These are phyloP conservation scores for Zeus faber DNA, from an alignment of 2,113 vertebrate genomes.

Conservation along the genomic window DNA sequence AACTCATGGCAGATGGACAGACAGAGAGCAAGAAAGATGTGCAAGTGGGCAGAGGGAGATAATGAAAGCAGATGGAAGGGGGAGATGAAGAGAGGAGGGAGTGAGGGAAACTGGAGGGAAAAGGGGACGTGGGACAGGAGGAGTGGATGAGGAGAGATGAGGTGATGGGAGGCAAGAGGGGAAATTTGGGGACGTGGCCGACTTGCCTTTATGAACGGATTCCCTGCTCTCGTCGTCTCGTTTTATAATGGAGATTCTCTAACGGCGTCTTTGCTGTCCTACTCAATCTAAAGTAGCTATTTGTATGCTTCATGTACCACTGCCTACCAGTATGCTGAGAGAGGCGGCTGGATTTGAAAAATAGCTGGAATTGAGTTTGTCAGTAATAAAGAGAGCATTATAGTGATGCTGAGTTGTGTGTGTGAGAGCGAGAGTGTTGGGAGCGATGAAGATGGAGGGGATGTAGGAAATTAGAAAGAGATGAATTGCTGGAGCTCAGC, in stretches of 20 bases:
- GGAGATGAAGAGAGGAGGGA: background rate
- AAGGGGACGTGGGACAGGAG: background rate
- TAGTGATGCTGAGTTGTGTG: background rate
- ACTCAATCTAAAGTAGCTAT: slow-evolving; percentile 42
- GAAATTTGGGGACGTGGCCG: slow-evolving; percentile 19
- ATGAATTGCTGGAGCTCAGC: background rate
- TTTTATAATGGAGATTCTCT: background rate
- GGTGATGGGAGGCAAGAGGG: slow-evolving; percentile 22
- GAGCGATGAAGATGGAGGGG: background rate
- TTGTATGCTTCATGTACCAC: slow-evolving; percentile 38
- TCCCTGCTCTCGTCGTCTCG: slow-evolving; percentile 36
- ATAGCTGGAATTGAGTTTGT: background rate
- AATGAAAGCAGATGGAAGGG: background rate
- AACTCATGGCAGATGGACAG: slow-evolving; percentile 3
- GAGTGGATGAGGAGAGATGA: slow-evolving; percentile 29
- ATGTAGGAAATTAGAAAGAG: background rate
- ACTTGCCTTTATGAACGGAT: slow-evolving; percentile 33
- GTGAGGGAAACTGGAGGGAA: slow-evolving; percentile 6
- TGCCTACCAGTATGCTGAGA: slow-evolving; percentile 3
- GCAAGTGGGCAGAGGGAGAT: background rate
- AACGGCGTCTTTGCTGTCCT: slow-evolving; percentile 11
- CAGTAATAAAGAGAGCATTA: background rate
- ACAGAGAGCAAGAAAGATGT: background rate
- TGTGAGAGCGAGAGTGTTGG: background rate
- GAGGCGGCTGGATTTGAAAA: background rate